A percentile compares a stretch with the other conserved stretches of the same genome.
phyloP scores from a whole-genome alignment of 2,113 vertebrate species.

The Athene cunicularia region DNA sequence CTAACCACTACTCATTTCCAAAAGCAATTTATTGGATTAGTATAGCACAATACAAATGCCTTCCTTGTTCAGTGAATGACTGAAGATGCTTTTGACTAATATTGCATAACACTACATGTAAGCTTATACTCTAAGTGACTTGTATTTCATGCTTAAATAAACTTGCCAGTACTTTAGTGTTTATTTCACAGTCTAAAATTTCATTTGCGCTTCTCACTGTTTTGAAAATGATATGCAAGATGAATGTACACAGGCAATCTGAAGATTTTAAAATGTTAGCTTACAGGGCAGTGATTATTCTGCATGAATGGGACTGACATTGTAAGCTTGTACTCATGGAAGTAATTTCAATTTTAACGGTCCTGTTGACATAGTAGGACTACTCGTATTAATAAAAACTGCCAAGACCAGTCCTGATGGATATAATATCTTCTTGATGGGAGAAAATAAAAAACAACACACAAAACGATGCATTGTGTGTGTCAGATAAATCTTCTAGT shows the following conservation, averaged over 20 bases:
- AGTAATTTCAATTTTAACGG: not conserved
- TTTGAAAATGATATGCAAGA: not conserved
- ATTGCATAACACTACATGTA: not conserved
- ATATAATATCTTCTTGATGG: not conserved
- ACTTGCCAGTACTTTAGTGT: not conserved
- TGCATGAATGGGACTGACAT: not conserved
- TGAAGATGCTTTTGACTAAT: not conserved
- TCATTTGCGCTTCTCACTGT: not conserved
- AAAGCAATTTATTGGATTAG: not conserved
- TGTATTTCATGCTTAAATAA: not conserved
- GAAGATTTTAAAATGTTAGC: not conserved
- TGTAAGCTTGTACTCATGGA: not conserved
- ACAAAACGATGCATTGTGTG: not conserved
- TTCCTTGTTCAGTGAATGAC: not conserved
- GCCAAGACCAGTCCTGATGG: not conserved
- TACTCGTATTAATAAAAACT: not conserved
- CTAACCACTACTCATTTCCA: not conserved
- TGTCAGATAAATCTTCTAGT: not conserved
- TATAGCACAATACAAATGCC: not conserved
- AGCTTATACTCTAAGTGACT: not conserved
- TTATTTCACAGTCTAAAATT: not conserved
- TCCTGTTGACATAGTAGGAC: not conserved
- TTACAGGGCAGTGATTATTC: not conserved
- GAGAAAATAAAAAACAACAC: not conserved
- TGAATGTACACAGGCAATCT: not conserved